Base-by-base conservation (phyloP, 1,140 invertebrate species). In the Musca domestica region DNA sequence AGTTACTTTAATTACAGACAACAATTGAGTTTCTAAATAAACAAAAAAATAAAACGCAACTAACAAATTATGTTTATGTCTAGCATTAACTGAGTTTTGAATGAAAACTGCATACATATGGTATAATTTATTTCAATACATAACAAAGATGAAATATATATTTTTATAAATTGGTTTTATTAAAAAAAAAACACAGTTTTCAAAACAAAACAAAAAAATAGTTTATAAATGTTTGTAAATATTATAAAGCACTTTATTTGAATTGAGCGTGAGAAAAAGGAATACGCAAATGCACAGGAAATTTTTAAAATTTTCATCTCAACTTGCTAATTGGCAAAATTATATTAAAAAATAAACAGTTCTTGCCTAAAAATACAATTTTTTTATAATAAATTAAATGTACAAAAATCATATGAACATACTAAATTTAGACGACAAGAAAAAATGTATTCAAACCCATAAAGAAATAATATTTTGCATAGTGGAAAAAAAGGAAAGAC, bases 11-110 rank as follows among this genome's bases (percentile, higher is more conserved):
- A 12, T 12, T 41, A 41, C 12, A n/a, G 41, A 61, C 34, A 34
- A 61, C 56, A 34, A 61, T 61, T 61, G 56, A 61, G 56, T 61
- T 61, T 61, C 56, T 61, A 61, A n/a, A 61, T 17, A 34, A 61
- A 61, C 23, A 54, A 41, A 5, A 41, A 41, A 41, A n/a, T n/a
- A n/a, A 25, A 56, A 20, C 27, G 15, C 17, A n/a, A 27, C 14
- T 15, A 30, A 58, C 12, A 58, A 27, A 17, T 15, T 58, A 27
- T 20, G 48, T 51, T 41, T 41, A 41, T 41, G 34, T 41, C n/a
- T n/a, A n/a, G 34, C 12, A 41, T 41, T 12, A 41, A 9, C 10
- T 41, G 12, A 5, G 34, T 41, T 41, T 41, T 9, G 15, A 17
- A 27, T 30, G 30, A 30, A 58, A 54, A n/a, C n/a, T n/a, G n/a